Evolutionary conservation across 2,113 vertebrate genomes (phyloP).

Genomic region (Lagenorhynchus albirostris): DNA sequence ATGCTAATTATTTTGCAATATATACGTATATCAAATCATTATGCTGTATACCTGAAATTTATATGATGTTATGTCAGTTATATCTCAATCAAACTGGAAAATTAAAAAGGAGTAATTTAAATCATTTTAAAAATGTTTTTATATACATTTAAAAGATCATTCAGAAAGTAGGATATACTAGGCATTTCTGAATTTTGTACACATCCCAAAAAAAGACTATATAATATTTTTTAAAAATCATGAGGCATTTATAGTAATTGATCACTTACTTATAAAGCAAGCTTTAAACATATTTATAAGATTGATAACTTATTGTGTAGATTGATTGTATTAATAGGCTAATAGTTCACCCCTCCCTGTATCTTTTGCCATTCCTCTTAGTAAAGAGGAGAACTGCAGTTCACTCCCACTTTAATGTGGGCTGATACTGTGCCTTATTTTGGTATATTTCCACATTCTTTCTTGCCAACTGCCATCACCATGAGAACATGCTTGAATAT

Average conservation of each 20-base stretch:
- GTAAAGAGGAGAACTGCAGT: background rate
- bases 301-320: background rate
- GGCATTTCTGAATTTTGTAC: background rate
- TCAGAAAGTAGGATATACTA: background rate
- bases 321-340: background rate
- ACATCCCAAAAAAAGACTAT: background rate
- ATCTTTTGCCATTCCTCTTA: background rate
- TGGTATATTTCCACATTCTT: background rate
- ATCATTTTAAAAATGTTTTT: background rate
- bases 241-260: background rate
- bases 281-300: background rate
- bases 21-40: background rate
- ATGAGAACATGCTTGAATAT: background rate
- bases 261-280: background rate
- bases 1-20: background rate
- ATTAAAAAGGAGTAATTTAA: background rate
- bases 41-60: background rate
- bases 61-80: background rate
- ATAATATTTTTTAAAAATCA: background rate
- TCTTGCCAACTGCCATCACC: too few relatives aligned
- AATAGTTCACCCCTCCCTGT: background rate
- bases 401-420: rapidly evolving
- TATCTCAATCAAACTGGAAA: background rate
- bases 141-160: background rate
- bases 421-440: background rate